Evolutionary conservation across 1,140 invertebrate genomes (phyloP).

Genomic region (Bacillus rossius): DNA sequence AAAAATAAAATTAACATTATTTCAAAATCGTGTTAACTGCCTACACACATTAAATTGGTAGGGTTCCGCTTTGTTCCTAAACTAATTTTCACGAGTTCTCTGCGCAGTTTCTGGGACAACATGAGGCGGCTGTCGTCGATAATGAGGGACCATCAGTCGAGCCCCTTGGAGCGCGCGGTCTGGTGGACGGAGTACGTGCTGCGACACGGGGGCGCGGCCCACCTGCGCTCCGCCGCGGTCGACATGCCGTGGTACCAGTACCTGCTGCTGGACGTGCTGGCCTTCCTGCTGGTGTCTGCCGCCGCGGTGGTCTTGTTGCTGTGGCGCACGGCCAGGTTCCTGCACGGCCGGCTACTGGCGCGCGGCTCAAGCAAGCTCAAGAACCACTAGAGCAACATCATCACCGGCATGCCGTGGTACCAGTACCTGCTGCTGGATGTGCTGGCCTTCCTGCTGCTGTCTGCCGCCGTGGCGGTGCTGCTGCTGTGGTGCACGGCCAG

Average conservation of each 20-base stretch:
- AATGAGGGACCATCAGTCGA: slow-evolving; percentile 12
- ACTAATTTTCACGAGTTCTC: slow-evolving; percentile 24
- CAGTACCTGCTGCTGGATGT: slow-evolving; percentile 28
- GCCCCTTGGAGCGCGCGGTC: slow-evolving; percentile 22
- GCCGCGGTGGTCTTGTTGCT: not conserved
- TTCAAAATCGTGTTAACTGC: too few species aligned
- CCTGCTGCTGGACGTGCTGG: slow-evolving; percentile 25
- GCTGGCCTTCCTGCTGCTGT: slow-evolving; percentile 5
- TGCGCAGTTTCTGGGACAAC: slow-evolving; percentile 14
- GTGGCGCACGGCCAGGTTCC: not conserved
- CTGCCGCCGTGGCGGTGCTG: not conserved
- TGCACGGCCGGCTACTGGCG: not conserved
- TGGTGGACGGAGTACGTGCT: slow-evolving; percentile 30
- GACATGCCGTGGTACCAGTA: slow-evolving; percentile 27
- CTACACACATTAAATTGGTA: too few species aligned
- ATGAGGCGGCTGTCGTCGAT: not conserved
- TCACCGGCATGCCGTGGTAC: slow-evolving; percentile 22
- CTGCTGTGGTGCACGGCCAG: not conserved
- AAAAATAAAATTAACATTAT: too few species aligned
- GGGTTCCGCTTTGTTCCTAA: too few species aligned
- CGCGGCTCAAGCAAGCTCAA: not conserved
- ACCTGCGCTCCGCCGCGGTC: slow-evolving; percentile 5
- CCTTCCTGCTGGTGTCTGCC: not conserved
- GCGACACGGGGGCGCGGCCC: slow-evolving; percentile 21
- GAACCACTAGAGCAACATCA: not conserved